These are phyloP conservation scores for Babylonia areolata DNA, from an alignment of 1,140 invertebrate genomes.

Conservation along the genomic window DNA sequence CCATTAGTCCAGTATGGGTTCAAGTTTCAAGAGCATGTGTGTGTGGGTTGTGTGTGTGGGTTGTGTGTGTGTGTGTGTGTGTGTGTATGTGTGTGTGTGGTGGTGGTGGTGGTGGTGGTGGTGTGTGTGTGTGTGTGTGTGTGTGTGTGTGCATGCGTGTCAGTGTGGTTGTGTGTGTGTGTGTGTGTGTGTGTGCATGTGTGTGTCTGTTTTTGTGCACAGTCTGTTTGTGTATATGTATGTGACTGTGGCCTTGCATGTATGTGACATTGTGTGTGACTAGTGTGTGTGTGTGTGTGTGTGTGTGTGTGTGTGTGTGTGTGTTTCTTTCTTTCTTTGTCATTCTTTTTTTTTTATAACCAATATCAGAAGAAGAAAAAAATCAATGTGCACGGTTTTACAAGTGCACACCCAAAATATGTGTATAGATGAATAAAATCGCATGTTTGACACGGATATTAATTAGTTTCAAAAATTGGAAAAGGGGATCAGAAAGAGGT, in stretches of 20 bases:
- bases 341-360: too few species aligned
- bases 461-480: too few species aligned
- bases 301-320: constrained; percentile 1
- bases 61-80: background rate
- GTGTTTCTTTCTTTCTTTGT: too few species aligned
- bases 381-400: too few species aligned
- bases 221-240: background rate
- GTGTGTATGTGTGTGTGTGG: constrained; percentile 12
- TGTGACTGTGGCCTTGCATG: background rate
- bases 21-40: background rate
- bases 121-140: constrained; percentile 4
- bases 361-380: too few species aligned
- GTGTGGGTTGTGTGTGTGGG: constrained; percentile 11
- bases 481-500: too few species aligned
- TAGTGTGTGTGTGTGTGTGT: background rate
- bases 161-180: background rate
- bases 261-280: too few species aligned
- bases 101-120: too few species aligned
- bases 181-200: constrained; percentile 14
- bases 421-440: too few species aligned
- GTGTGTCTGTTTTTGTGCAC: background rate
- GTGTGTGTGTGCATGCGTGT: constrained; percentile 9
- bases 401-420: too few species aligned
- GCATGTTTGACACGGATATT: too few species aligned
- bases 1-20: too few species aligned